Base-by-base conservation (phyloP, 2,888 invertebrate species). In the Thereva unica region DNA sequence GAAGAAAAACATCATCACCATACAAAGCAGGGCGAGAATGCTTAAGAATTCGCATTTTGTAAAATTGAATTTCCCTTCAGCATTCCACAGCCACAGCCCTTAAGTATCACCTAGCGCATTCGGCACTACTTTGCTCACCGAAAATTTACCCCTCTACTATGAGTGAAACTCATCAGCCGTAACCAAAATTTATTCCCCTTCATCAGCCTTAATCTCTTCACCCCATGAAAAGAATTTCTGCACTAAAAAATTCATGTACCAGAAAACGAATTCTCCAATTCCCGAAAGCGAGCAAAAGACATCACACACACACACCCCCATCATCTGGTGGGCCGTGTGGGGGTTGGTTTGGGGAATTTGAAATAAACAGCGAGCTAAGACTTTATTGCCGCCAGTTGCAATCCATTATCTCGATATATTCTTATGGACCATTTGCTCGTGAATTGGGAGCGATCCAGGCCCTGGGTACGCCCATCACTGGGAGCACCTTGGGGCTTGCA, bases 241-340 rank as follows among this genome's bases (percentile, higher is more conserved):
- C 66, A 68, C 68, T 68, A 66, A 68, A 68, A 68, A 68, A 68
- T 68, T 68, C 68, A 68, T 68, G 68, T 68, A 68, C 66, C 68
- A 68, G 68, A 68, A 68, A 68, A 68, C 66, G 63, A 68, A 68
- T 66, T 63, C 66, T 59, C 68, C 56, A 54, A 56, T 53, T 66
- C 66, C 68, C 54, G 35, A 59, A 41, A 57, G 5, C 52, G 52
- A 45, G 35, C 23, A 37, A 68, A 63, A 63, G 68, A 64, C 66
- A 68, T 64, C 47, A 47, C 54, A 59, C 49, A 61, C 55, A 64
- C 55, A 45, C 23, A 23, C 23, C 23, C 23, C 23, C 23, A 23
- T 2, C 23, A 23, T 23, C n/a, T 23, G 1, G 23, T 23, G 23
- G 23, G 23, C 23, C 23, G 23, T 23, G 23, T 23, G 23, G 23